A percentile compares a stretch with the other conserved stretches of the same genome.
Evolutionary conservation across 2,797 vertebrate genomes (phyloP).

Genomic region (Sebastes kiyomatsui): DNA sequence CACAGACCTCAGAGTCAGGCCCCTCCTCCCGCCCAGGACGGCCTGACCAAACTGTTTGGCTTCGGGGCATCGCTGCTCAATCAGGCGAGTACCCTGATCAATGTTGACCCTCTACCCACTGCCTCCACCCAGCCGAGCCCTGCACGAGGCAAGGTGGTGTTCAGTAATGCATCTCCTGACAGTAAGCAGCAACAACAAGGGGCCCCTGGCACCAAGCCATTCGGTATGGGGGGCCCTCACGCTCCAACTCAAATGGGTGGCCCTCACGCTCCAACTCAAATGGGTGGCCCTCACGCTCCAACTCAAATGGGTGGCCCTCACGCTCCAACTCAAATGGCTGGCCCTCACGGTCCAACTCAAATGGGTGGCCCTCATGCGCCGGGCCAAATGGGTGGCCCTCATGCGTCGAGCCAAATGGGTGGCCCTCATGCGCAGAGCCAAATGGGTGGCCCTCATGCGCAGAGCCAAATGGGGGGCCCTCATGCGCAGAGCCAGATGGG

Average conservation of each 20-base stretch:
- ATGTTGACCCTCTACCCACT: conserved; percentile 88
- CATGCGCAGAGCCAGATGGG: conserved; percentile 5
- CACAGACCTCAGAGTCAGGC: conserved; percentile 79
- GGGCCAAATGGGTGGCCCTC: conserved; percentile 42
- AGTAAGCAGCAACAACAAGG: conserved; percentile 71
- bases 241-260: conserved; percentile 57
- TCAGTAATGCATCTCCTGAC: conserved; percentile 91
- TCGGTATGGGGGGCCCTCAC: conserved; percentile 65
- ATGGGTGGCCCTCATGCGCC: conserved; percentile 48
- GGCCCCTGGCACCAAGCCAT: conserved; percentile 75
- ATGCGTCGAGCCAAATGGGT: conserved; percentile 30
- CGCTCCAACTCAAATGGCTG: conserved; percentile 37
- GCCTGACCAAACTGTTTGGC: conserved; percentile 96
- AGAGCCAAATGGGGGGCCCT: conserved; percentile 41
- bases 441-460: conserved; percentile 29
- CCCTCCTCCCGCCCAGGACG: conserved; percentile 88
- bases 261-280: conserved; percentile 39
- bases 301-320: conserved; percentile 49
- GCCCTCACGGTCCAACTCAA: conserved; percentile 2
- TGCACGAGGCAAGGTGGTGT: conserved; percentile 90
- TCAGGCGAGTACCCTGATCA: conserved; percentile 97
- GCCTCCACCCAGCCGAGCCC: conserved; percentile 86
- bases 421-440: conserved; percentile 32
- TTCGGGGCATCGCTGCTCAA: conserved; percentile 96
- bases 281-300: conserved; percentile 16